Evolutionary conservation across 2,888 invertebrate genomes (phyloP), one percentile per base, ranked within the genome.

Genomic region (Poecilobothrus nobilitatus): DNA sequence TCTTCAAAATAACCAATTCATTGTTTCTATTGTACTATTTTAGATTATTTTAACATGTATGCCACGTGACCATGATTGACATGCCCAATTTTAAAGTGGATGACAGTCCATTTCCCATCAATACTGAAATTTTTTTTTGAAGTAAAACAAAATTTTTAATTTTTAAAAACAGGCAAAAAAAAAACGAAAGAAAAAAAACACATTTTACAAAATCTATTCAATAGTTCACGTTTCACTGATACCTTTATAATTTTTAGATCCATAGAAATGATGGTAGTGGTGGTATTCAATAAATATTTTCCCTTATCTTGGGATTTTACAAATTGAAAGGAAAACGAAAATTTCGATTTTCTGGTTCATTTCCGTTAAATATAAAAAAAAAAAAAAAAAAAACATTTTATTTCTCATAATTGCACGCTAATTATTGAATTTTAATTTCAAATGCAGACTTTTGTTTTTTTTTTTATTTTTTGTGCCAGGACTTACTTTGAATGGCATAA

Each of bases 401-500:
- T 53, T 53, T 53, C 53, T 53, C 18, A 53, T 53, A 53, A 53
- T 53, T 53, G 53, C 53, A 53, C 53, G 53, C 53, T 53, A 53
- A 53, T 53, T 53, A 53, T 53, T 53, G 44, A 6, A 44, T 44
- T 44, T 34, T 8, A 34, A n/a, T n/a, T n/a, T n/a, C n/a, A n/a
- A n/a, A n/a, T n/a, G n/a, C n/a, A n/a, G n/a, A n/a, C n/a, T n/a
- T n/a, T n/a, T n/a, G n/a, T 27, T 27, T 27, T 27, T 27, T 27
- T 27, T 27, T 27, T 27, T 27, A 27, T n/a, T n/a, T n/a, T n/a
- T n/a, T n/a, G n/a, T n/a, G n/a, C n/a, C n/a, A n/a, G n/a, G n/a
- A n/a, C n/a, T n/a, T n/a, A 27, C 27, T 27, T 27, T 27, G 27
- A 27, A 27, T 4, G n/a, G n/a, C n/a, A n/a, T n/a, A n/a, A n/a